Evolutionary conservation across 2,797 vertebrate genomes (phyloP), one percentile per base, ranked within the genome.

Genomic region (Austrolebias charrua): DNA sequence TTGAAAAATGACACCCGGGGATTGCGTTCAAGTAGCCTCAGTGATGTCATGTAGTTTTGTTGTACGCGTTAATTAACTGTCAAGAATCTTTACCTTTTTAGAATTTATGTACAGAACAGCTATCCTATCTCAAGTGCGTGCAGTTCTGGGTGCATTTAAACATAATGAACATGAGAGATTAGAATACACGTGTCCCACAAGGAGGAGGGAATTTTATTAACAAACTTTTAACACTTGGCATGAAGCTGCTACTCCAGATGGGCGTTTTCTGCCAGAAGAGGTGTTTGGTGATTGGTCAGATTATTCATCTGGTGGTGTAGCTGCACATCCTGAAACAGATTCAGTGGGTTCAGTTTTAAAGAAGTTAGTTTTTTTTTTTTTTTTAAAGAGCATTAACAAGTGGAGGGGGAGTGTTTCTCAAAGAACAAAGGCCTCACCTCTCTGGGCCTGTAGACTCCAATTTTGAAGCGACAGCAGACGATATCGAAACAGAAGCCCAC

Each of bases 401-500:
- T 6, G 31, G 10, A 47, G 46, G 12, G 10, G 11, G 7, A 9
- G 11, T 45, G 11, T 12, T 10, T 11, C 10, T 40, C 10, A 1
- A 40, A 40, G 12, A 12, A 20, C 16, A 31, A 3, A 40, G 38
- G 43, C 38, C 81, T 78, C 76, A 81, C 90, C 81, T 88, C 71
- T 72, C 81, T 70, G 38, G 88, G 86, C 73, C 81, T 91, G 73
- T 90, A 91, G 56, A 88, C 88, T 76, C 94, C 94, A 56, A 95
- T 78, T 86, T 90, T 93, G 76, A 97, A 94, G 79, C 94, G 95
- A 75, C 95, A 98, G 91, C 94, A 96, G 82, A 96, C 57, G 19
- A 96, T 45, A 75, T 97, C 93, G 45, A 95, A 93, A 71, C 92
- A 91, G 86, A 95, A 95, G 78, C 95, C 95, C 45, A 95, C 94